Evolutionary conservation across 2,797 vertebrate genomes (phyloP), one percentile per base, ranked within the genome.

Genomic region (Meriones psammophilus): DNA sequence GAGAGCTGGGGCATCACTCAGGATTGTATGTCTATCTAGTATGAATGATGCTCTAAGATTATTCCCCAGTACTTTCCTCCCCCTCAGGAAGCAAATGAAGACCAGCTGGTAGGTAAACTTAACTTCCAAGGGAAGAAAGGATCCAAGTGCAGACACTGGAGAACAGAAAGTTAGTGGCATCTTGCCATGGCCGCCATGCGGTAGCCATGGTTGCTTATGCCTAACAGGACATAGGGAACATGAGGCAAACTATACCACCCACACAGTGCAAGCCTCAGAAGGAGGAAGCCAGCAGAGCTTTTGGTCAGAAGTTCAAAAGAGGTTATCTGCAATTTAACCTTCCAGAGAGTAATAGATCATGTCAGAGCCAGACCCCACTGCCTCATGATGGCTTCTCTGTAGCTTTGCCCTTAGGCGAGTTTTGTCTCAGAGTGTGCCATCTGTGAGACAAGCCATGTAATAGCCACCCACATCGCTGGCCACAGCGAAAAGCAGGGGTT

Each of bases 61-160:
- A 46, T 14, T 62, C 3, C 10, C 28, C 56, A 46, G 86, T 30
- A n/a, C 71, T 39, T 46, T 4, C 39, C 6, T 46, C 73, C 7
- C 36, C 17, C 7, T 24, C 28, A n/a, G 8, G 30, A 66, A 36
- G 20, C 33, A 76, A 64, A 76, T 30, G 26, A 30, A 83, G 79
- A 79, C 9, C 10, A 39, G 46, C 33, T 33, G 26, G 0, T 84
- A 18, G 26, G 50, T 80, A 13, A 93, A 64, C 22, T 68, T 66
- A 39, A 69, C 78, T 95, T 94, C 93, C 42, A 69, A 69, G 68
- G 42, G 86, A 85, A 91, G 88, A 33, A 91, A 56, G 28, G 14
- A 46, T 24, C 50, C 15, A 18, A 58, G 18, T 73, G 17, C 33
- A 58, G 60, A 86, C 18, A 5, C 33, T 14, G 64, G 68, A 10